Evolutionary conservation across 2,113 vertebrate genomes (phyloP), one percentile per base, ranked within the genome.

Genomic region (Silurus asotus): DNA sequence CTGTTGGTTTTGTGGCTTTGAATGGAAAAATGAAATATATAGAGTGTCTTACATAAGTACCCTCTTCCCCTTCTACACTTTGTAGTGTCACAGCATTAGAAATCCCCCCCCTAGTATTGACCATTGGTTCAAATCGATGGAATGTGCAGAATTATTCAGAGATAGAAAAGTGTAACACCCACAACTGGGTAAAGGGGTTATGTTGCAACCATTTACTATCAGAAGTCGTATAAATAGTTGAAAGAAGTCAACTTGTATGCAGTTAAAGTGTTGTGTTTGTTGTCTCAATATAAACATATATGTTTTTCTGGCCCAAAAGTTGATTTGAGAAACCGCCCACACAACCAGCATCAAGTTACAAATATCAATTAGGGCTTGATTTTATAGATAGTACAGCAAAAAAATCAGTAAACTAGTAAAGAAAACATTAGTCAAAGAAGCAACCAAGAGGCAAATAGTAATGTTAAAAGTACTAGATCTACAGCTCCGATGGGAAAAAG

Each of bases 21-120:
- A 23, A 82, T 49, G 81, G 81, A 49, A 86, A 45, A 56, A 55
- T 88, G 56, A 83, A 61, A 82, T 48, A 8, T 28, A 70, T 15
- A 3, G 15, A 76, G 13, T n/a, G 51, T 77, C 14, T 53, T 53
- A n/a, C 48, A 10, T 10, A 75, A 0, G 19, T 11, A 5, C 20
- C 48, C 19, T 23, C 59, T 62, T 5, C 19, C 19, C 59, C 23
- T 62, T 62, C 59, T 20, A 20, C 59, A 62, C 20, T 62, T 62
- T 62, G 6, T 23, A 8, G 6, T 61, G 19, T 61, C 20, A 61
- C 59, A 61, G 20, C 19, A 23, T 61, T 20, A 20, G 19, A 7
- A 61, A 59, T 59, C 58, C 19, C 15, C 59, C 20, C 37, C 61
- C 23, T 64, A 9, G 1, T 64, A 64, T n/a, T 64, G 23, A n/a